Evolutionary conservation across 1,140 invertebrate species (phyloP).

Genomic region (Euglossa dilemma): DNA sequence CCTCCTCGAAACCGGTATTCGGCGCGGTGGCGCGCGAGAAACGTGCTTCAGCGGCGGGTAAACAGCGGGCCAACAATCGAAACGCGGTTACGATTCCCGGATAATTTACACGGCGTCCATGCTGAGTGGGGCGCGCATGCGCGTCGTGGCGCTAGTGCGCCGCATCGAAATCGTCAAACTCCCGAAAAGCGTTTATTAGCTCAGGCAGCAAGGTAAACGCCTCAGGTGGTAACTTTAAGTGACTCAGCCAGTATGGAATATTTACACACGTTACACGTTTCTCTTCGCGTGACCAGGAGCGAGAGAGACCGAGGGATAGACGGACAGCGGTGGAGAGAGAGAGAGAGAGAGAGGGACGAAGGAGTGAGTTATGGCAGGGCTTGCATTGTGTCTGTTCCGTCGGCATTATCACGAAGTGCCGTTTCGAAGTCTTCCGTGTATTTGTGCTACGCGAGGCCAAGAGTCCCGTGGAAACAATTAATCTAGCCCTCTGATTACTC

Average conservation of each 20-base stretch:
- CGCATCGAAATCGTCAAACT: slow-evolving; percentile 42
- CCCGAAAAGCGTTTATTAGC: slow-evolving; percentile 46
- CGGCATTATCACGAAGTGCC: slow-evolving; percentile 72
- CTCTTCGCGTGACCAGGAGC: not conserved
- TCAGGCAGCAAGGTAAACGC: slow-evolving; percentile 44
- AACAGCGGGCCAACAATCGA: slow-evolving; percentile 45
- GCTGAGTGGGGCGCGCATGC: not conserved
- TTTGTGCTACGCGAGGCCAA: slow-evolving; percentile 65
- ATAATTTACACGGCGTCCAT: slow-evolving; percentile 40
- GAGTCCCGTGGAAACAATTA: slow-evolving; percentile 82
- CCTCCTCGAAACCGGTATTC: not conserved
- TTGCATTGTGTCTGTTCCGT: slow-evolving; percentile 71
- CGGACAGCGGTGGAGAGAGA: not conserved
- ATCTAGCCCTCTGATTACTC: slow-evolving; percentile 81
- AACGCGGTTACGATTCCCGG: slow-evolving; percentile 31
- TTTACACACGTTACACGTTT: slow-evolving; percentile 39
- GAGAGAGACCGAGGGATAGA: not conserved
- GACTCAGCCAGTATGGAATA: slow-evolving; percentile 49
- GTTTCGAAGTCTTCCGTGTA: slow-evolving; percentile 60
- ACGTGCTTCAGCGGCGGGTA: slow-evolving; percentile 11
- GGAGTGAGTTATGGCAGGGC: slow-evolving; percentile 65
- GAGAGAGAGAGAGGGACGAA: not conserved
- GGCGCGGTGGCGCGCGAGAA: not conserved
- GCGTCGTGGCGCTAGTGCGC: no score
- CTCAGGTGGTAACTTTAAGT: slow-evolving; percentile 51